Conservation (phyloP, 2,888 invertebrate species). For the Geophilus truncorum region DNA sequence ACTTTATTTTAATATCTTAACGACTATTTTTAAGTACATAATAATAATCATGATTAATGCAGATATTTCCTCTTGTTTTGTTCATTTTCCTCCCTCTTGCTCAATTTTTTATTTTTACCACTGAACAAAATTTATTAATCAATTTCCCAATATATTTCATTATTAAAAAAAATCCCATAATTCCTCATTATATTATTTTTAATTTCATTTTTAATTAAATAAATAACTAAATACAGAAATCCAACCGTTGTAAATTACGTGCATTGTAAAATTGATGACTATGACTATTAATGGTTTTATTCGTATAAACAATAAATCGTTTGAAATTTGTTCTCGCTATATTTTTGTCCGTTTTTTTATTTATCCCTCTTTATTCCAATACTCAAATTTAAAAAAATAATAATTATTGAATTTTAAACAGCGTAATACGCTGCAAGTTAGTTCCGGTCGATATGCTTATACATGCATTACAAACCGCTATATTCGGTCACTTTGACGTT, state of each 20-base stretch:
- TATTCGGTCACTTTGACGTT: no score
- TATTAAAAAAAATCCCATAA: background rate
- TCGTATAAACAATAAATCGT: conserved; percentile 13
- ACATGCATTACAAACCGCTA: no score
- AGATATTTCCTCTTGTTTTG: no score
- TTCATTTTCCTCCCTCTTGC: background rate
- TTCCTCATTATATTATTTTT: background rate
- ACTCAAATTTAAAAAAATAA: no score
- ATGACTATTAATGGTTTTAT: conserved; percentile 14
- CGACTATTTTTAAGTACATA: no score
- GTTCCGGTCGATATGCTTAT: no score
- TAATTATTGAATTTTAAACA: no score
- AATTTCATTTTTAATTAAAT: background rate
- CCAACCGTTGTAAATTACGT: background rate
- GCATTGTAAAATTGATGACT: conserved; percentile 17
- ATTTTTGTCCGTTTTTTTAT: background rate
- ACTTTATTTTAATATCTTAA: no score
- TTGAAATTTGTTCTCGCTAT: conserved; percentile 17
- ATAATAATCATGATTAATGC: no score
- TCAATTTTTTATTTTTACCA: background rate
- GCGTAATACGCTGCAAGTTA: no score
- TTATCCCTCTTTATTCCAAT: background rate
- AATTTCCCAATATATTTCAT: background rate
- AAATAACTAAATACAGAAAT: background rate
- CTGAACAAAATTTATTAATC: background rate